These are phyloP conservation scores for Neolamprologus tretocephalus DNA, from an alignment of 2,113 vertebrate genomes.

Conservation along the genomic window DNA sequence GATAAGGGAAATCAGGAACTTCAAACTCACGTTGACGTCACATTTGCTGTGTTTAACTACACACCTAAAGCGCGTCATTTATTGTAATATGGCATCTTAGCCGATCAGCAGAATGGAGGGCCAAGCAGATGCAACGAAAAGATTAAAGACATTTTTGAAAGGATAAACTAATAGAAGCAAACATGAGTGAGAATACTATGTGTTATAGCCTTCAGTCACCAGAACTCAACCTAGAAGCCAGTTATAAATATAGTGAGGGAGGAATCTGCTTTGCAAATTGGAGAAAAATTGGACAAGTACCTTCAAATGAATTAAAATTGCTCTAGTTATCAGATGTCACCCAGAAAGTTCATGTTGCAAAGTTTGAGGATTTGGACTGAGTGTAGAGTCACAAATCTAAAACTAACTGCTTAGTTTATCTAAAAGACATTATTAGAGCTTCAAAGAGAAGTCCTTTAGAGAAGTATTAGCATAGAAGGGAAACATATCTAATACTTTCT, in stretches of 20 bases:
- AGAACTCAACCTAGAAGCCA: not conserved
- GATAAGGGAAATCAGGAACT: conserved; percentile 30
- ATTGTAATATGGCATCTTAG: not conserved
- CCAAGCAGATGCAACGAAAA: not conserved
- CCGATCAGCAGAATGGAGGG: not conserved
- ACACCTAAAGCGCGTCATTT: not conserved
- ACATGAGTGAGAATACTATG: not conserved
- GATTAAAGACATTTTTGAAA: not conserved
- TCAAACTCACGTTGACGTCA: conserved; percentile 6
- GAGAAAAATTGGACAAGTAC: not conserved
- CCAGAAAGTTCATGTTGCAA: not conserved
- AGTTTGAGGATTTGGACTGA: not conserved
- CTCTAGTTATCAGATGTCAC: not conserved
- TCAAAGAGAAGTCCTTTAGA: not conserved
- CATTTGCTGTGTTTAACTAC: not conserved
- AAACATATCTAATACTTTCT: not conserved
- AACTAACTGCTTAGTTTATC: not conserved
- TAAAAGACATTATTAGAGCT: not conserved
- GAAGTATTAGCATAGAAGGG: not conserved
- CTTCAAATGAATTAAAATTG: not conserved
- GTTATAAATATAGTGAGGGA: not conserved
- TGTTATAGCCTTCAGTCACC: not conserved
- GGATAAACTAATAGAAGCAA: not conserved
- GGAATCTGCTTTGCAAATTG: not conserved
- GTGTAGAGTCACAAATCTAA: not conserved